Evolutionary conservation across 2,113 vertebrate genomes (phyloP), one percentile per base, ranked within the genome.

Genomic region (Pleuronectes platessa): DNA sequence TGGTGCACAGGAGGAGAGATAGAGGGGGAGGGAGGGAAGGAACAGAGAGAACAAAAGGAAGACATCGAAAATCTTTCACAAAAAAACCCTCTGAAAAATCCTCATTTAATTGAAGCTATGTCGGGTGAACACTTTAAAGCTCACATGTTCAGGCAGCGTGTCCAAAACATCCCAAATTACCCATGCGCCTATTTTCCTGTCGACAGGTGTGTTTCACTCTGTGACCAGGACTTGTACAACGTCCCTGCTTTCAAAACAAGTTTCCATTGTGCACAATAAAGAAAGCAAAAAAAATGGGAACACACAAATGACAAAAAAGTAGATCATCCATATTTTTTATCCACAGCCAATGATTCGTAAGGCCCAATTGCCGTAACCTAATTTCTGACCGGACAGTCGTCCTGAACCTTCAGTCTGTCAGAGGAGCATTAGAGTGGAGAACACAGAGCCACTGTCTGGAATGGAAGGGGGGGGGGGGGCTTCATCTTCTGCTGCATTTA

Each of bases 1-100:
- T 90, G 90, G 90, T 87, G 76, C 87, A 87, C 89, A 92, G 91
- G 86, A 81, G 91, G 90, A 85, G 77, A 86, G 78, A 51, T 51
- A 51, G 68, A 55, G 47, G 56, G 49, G 17, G 82, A 71, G 83
- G 51, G 76, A 74, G 59, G 69, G 61, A 63, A 42, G 75, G 66
- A 85, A 69, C 23, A 61, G 81, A 58, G 54, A 78, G 76, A 76
- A 42, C 31, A 23, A 86, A 76, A 47, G 78, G 61, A 80, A 82
- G 77, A 78, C 61, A 42, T 56, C 68, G 40, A 79, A 53, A 78
- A 18, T 51, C 47, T 55, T 74, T 74, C 61, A 40, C 24, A 71
- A 76, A 56, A 59, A 51, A 79, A 58, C 58, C 4, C 5, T 35
- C 68, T 15, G 10, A 64, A 69, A 79, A 67, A 23, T 74, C 74